These are phyloP conservation scores for Leucosticte australis DNA, from an alignment of 2,113 vertebrate genomes.

Conservation along the genomic window DNA sequence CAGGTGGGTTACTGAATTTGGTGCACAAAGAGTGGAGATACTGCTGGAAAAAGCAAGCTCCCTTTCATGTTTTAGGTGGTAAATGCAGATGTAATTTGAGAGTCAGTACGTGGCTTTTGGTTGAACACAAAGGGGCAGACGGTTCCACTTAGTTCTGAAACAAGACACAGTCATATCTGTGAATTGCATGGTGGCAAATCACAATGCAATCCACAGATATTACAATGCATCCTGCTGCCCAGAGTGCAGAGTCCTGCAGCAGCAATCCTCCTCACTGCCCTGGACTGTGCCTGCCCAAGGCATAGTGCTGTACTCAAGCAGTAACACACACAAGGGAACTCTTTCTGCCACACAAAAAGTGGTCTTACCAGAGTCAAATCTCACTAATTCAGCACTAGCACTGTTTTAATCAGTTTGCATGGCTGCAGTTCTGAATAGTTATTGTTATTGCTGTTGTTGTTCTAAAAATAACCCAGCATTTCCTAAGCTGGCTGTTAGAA, in stretches of 20 bases:
- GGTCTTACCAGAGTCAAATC: slow-evolving; percentile 52
- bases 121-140: slow-evolving; percentile 67
- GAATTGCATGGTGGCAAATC: slow-evolving; percentile 64
- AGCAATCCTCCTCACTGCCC: slow-evolving; percentile 42
- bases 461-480: slow-evolving; percentile 70
- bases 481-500: slow-evolving; percentile 64
- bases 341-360: slow-evolving; percentile 42
- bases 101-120: slow-evolving; percentile 41
- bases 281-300: neutral
- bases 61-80: slow-evolving; percentile 34
- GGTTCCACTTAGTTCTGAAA: slow-evolving; percentile 70
- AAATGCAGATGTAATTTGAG: slow-evolving; percentile 57
- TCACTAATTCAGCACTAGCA: slow-evolving; percentile 47
- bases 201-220: no score
- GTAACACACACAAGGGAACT: neutral
- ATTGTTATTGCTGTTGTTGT: neutral
- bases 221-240: slow-evolving; percentile 26
- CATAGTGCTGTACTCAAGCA: neutral
- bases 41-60: neutral
- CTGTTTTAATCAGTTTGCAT: slow-evolving; percentile 59
- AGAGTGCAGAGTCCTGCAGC: slow-evolving; percentile 38
- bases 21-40: neutral
- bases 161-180: slow-evolving; percentile 72
- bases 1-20: neutral
- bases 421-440: slow-evolving; percentile 57